Percentiles rank a stretch among this genome's conserved stretches.
Conservation (phyloP, 2,113 vertebrate species). For the Sander lucioperca region DNA sequence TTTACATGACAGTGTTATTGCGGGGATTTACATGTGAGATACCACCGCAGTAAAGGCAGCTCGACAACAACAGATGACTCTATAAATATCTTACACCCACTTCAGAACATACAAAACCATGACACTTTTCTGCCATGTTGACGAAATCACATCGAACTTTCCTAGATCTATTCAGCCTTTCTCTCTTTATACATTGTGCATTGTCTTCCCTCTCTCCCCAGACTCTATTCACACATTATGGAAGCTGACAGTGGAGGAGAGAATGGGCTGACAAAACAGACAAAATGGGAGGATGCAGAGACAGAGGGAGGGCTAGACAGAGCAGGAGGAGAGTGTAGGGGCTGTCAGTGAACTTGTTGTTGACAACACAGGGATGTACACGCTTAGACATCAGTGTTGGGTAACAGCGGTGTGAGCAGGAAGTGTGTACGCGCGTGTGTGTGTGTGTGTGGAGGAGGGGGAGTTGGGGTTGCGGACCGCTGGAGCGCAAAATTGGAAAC, state of each 20-base stretch:
- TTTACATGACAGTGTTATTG: background rate
- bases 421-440: background rate
- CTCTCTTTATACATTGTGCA: conserved; percentile 8
- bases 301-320: conserved; percentile 11
- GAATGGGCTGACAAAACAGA: conserved; percentile 52
- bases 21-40: background rate
- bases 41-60: background rate
- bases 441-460: conserved; percentile 6
- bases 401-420: background rate
- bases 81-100: background rate
- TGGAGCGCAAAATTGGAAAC: conserved; percentile 77
- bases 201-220: conserved; percentile 13
- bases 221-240: conserved; percentile 32
- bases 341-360: conserved; percentile 51
- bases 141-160: background rate
- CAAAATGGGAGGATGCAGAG: conserved; percentile 47
- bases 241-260: conserved; percentile 30
- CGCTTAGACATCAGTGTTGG: background rate
- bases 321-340: conserved; percentile 26
- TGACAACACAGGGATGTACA: conserved; percentile 36
- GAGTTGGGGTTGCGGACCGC: conserved; percentile 45
- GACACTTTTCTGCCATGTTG: background rate
- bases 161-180: background rate
- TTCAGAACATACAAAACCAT: background rate
- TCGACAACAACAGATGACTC: background rate